A percentile compares a stretch with the other conserved stretches of the same genome.
phyloP scores from a whole-genome alignment of 2,113 vertebrate genomes.

The Cathartes aura region DNA sequence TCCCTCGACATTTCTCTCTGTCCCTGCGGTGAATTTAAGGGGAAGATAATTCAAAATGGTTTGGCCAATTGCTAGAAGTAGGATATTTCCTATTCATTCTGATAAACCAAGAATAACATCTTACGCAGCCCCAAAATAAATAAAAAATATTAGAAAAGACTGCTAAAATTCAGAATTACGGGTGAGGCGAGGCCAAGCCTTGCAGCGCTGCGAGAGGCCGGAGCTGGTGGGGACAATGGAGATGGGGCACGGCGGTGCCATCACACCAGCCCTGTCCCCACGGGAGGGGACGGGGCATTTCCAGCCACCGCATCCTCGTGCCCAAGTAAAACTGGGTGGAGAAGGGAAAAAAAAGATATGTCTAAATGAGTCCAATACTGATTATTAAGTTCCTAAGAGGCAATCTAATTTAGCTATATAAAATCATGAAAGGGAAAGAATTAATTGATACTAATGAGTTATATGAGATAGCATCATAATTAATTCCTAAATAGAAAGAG shows the following conservation, averaged over 20 bases:
- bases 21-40: neutral
- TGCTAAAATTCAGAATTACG: neutral
- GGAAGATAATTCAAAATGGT: neutral
- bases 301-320: neutral
- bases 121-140: neutral
- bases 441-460: slow-evolving; percentile 79
- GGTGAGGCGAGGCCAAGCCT: neutral
- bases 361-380: slow-evolving; percentile 60
- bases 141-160: too few relatives aligned
- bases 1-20: neutral
- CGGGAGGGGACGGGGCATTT: neutral
- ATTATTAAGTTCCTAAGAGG: slow-evolving; percentile 70
- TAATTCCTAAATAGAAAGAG: slow-evolving; percentile 77
- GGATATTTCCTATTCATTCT: neutral
- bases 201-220: fast-evolving
- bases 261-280: neutral
- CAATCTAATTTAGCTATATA: slow-evolving; percentile 76
- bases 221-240: neutral
- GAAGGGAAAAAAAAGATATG: neutral
- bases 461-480: slow-evolving; percentile 73
- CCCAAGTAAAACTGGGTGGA: neutral
- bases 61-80: neutral
- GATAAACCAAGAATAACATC: neutral
- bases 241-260: neutral
- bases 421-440: slow-evolving; percentile 75